phyloP scores from a whole-genome alignment of 2,888 invertebrate genomes.

The Xiphydria camelus region DNA sequence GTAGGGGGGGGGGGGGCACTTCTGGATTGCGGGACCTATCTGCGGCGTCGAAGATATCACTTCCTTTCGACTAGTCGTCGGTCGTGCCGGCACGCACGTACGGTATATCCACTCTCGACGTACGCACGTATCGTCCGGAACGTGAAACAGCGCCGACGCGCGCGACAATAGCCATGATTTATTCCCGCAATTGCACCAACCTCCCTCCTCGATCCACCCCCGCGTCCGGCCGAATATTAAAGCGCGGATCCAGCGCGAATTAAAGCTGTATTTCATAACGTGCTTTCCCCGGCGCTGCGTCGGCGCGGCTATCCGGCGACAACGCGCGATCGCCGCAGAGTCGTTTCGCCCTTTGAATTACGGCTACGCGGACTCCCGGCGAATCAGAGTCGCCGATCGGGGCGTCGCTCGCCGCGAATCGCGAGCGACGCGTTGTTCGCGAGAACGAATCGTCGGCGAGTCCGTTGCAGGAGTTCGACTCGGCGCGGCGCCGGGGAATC shows the following conservation, averaged over 20 bases:
- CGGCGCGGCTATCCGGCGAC: not conserved
- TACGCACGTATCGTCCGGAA: slow-evolving; percentile 17
- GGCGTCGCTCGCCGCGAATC: slow-evolving; percentile 3
- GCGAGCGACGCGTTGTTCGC: too few species aligned
- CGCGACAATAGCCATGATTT: slow-evolving; percentile 40
- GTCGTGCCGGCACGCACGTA: too few species aligned
- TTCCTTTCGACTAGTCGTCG: too few species aligned
- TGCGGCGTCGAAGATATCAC: too few species aligned
- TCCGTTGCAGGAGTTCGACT: too few species aligned
- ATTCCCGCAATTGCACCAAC: slow-evolving; percentile 41
- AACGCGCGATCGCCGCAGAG: slow-evolving; percentile 12
- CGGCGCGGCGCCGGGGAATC: too few species aligned
- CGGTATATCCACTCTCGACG: too few species aligned
- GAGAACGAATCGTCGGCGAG: too few species aligned
- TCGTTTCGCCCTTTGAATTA: slow-evolving; percentile 4
- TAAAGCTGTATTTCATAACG: slow-evolving; percentile 37
- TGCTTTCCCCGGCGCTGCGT: slow-evolving; percentile 3
- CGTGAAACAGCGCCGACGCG: slow-evolving; percentile 29
- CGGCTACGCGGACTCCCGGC: slow-evolving; percentile 6
- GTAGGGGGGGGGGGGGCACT: too few species aligned
- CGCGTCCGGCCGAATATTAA: slow-evolving; percentile 29
- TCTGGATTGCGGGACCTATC: too few species aligned
- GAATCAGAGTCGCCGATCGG: slow-evolving; percentile 9
- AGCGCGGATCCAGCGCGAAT: slow-evolving; percentile 28
- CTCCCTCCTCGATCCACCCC: slow-evolving; percentile 12